These are phyloP conservation scores for Sarcophilus harrisii DNA, from an alignment of 2,797 vertebrate genomes.

Conservation along the genomic window DNA sequence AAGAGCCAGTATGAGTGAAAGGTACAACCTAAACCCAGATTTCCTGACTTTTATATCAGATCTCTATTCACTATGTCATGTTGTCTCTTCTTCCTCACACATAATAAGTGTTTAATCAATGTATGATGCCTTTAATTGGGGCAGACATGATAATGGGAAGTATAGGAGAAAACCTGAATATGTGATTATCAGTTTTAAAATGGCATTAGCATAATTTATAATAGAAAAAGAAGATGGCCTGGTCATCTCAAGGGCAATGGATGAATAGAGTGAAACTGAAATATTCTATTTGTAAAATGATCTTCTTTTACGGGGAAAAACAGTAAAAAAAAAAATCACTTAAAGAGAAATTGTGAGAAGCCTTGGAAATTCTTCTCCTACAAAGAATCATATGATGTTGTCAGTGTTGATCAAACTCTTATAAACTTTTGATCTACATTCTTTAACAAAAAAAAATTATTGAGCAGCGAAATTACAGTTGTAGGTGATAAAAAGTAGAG, in stretches of 20 bases:
- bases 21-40: not conserved
- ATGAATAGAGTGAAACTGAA: not conserved
- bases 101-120: not conserved
- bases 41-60: not conserved
- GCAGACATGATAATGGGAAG: not conserved
- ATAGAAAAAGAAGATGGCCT: not conserved
- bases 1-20: not conserved
- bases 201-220: not conserved
- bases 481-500: not conserved
- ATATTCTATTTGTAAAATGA: not conserved
- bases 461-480: not conserved
- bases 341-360: not conserved
- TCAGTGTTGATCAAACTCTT: not conserved
- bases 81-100: not conserved
- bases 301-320: not conserved
- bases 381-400: not conserved
- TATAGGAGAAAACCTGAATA: not conserved
- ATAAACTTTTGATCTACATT: not conserved
- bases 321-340: not conserved
- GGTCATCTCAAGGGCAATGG: not conserved
- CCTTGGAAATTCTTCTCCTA: not conserved
- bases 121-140: not conserved
- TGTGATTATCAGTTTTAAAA: not conserved
- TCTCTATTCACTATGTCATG: not conserved
- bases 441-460: not conserved